Evolutionary conservation across 2,797 vertebrate species (phyloP).

Genomic region (Cichlasoma orientale): DNA sequence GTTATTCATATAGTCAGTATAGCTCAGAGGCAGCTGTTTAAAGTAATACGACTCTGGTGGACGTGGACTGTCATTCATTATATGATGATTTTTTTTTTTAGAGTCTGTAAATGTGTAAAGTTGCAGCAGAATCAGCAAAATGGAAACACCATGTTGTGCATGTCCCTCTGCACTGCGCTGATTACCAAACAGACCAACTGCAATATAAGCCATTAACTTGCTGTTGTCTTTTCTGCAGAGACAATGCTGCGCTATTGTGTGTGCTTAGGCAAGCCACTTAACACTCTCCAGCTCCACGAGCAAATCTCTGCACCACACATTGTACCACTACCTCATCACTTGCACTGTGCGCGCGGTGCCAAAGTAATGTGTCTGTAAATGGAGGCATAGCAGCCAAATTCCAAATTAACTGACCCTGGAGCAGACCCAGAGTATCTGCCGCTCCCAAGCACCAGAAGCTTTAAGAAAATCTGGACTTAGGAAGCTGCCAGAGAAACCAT

Average conservation of each 20-base stretch:
- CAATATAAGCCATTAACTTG: constrained; percentile 18
- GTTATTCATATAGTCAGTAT: neutral
- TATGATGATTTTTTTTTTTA: neutral
- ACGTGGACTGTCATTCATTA: neutral
- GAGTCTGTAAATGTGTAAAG: neutral
- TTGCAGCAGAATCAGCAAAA: neutral
- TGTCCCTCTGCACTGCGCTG: neutral
- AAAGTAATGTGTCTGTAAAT: constrained; percentile 62
- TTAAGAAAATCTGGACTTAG: constrained; percentile 63
- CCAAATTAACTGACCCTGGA: constrained; percentile 69
- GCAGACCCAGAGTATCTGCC: constrained; percentile 54
- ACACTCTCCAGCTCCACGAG: constrained; percentile 17
- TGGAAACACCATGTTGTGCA: neutral
- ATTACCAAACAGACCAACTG: constrained; percentile 6
- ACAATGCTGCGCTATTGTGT: constrained; percentile 45
- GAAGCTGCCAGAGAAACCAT: constrained; percentile 71
- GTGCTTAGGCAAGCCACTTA: constrained; percentile 23
- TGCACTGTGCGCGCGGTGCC: constrained; percentile 43
- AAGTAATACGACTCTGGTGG: constrained; percentile 1
- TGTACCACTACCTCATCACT: constrained; percentile 50
- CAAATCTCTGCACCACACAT: constrained; percentile 39
- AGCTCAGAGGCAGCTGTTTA: neutral
- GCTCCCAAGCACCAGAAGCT: constrained; percentile 60
- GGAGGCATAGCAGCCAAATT: constrained; percentile 56
- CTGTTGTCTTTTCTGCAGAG: constrained; percentile 14